Percentiles rank a stretch among this genome's conserved stretches.
Conservation (phyloP, 2,888 invertebrate species). For the Leptopilina drosophilae region DNA sequence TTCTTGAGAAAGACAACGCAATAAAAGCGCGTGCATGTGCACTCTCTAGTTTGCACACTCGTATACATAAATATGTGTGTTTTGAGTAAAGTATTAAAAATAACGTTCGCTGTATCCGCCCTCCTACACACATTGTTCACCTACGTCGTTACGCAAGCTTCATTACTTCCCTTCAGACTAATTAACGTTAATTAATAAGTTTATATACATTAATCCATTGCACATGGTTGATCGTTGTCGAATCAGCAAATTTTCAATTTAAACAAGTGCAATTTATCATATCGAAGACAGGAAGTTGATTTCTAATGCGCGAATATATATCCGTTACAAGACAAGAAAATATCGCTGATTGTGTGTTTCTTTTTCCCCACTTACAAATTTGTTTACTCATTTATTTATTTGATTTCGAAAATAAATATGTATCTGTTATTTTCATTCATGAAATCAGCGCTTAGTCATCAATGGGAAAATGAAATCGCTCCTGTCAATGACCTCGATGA, state of each 20-base stretch:
- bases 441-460: conserved; percentile 19
- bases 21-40: conserved; percentile 23
- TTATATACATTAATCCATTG: conserved; percentile 26
- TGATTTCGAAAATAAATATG: neutral
- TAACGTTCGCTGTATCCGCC: conserved; percentile 38
- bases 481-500: conserved; percentile 16
- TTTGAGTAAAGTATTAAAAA: conserved; percentile 9
- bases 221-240: conserved; percentile 7
- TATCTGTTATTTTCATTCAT: conserved; percentile 19
- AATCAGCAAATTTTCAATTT: conserved; percentile 10
- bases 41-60: neutral
- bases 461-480: neutral
- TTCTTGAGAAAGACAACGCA: conserved; percentile 36
- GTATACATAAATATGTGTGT: neutral
- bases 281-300: conserved; percentile 30
- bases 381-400: conserved; percentile 22
- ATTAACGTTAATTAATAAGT: conserved; percentile 37
- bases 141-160: conserved; percentile 39
- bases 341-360: neutral
- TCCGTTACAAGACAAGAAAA: conserved; percentile 19
- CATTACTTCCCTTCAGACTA: conserved; percentile 39
- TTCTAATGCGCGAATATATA: neutral
- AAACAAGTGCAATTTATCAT: conserved; percentile 17
- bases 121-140: conserved; percentile 39
- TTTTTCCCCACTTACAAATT: neutral